These are phyloP conservation scores for Dermatophagoides farinae DNA, from an alignment of 1,140 invertebrate species.

Conservation along the genomic window DNA sequence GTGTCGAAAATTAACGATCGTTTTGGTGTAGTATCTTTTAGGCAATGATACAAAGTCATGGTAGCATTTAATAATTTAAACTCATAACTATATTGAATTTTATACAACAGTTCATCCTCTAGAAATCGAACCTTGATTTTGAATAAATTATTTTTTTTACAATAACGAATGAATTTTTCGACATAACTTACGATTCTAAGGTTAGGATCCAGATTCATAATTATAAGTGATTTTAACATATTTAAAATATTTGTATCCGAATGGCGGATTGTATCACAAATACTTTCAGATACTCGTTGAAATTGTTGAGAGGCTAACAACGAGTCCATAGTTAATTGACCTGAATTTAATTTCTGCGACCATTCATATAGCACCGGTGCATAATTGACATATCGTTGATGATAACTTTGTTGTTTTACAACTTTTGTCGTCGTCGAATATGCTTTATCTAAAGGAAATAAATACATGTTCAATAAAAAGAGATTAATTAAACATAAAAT, in stretches of 20 bases:
- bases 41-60: not conserved
- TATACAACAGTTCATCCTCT: conserved; percentile 4
- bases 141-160: not conserved
- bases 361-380: not conserved
- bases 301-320: not conserved
- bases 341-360: not conserved
- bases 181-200: not conserved
- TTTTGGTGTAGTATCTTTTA: not conserved
- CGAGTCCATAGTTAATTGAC: not conserved
- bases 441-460: not conserved
- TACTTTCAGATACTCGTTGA: not conserved
- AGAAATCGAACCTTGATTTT: not conserved
- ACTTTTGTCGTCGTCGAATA: not conserved
- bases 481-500: too few species aligned
- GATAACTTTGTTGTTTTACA: not conserved
- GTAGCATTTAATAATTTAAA: not conserved
- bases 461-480: not conserved
- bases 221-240: not conserved
- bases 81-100: not conserved
- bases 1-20: not conserved
- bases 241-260: not conserved
- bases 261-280: not conserved
- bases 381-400: not conserved
- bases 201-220: conserved; percentile 1
- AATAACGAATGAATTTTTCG: not conserved